Conservation (phyloP, 2,113 vertebrate species). For the Gasterosteus aculeatus region DNA sequence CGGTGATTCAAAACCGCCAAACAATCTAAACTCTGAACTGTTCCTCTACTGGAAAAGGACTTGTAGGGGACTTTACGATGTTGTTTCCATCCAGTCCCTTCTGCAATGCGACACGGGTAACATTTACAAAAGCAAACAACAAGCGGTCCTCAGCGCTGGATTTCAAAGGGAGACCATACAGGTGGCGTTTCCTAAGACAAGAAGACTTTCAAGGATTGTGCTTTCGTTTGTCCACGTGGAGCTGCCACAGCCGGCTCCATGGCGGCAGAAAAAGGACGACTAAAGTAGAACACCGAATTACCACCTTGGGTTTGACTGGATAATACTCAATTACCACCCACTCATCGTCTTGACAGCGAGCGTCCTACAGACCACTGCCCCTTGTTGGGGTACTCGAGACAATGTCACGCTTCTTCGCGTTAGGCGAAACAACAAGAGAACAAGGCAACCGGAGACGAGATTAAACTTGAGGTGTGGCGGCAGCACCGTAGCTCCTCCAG, state of each 20-base stretch:
- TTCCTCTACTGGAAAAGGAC: not conserved
- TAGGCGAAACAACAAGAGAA: too few relatives aligned
- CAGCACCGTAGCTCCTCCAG: too few relatives aligned
- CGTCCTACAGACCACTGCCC: too few relatives aligned
- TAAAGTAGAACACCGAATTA: not conserved
- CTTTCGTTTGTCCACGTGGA: not conserved
- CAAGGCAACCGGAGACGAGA: too few relatives aligned
- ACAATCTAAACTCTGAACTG: not conserved
- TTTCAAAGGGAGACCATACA: not conserved
- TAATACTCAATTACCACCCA: constrained; percentile 22
- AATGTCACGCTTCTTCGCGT: too few relatives aligned
- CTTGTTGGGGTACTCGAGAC: too few relatives aligned
- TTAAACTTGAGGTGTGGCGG: too few relatives aligned
- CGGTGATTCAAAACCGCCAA: constrained; percentile 34
- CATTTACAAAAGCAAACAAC: not conserved
- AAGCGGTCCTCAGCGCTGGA: not conserved
- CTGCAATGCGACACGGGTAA: not conserved
- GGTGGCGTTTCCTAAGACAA: not conserved
- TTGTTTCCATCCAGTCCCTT: not conserved
- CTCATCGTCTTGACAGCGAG: too few relatives aligned
- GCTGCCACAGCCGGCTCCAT: constrained; percentile 7
- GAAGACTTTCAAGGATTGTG: not conserved
- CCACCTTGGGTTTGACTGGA: not conserved
- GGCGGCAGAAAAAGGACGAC: not conserved
- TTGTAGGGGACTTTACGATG: not conserved